These are phyloP conservation scores for Poeciliopsis turneri DNA, from an alignment of 2,797 vertebrate species.

Conservation along the genomic window DNA sequence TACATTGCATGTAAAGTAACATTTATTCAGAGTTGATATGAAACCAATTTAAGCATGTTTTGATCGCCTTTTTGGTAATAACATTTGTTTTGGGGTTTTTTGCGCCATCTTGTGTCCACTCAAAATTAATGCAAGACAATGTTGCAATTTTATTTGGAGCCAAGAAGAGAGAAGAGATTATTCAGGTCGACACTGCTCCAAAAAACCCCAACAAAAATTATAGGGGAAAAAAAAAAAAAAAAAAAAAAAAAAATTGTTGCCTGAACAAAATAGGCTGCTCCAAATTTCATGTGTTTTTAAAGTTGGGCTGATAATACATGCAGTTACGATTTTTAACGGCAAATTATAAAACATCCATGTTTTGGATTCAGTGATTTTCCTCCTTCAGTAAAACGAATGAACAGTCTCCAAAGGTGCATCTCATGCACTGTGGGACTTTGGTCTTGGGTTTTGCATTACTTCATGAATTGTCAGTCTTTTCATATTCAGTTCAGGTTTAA, in stretches of 20 bases:
- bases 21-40: background rate
- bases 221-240: too few relatives aligned
- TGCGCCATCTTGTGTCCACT: slow-evolving; percentile 41
- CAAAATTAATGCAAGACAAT: slow-evolving; percentile 14
- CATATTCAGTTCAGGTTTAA: background rate
- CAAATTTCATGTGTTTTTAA: background rate
- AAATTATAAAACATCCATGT: background rate
- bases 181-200: background rate
- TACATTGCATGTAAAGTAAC: background rate
- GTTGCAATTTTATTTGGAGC: background rate
- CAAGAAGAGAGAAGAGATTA: background rate
- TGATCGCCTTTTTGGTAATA: background rate
- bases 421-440: background rate
- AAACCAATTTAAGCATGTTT: background rate
- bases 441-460: background rate
- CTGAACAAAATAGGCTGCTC: background rate
- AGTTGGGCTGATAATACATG: background rate
- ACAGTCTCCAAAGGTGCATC: background rate
- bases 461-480: background rate
- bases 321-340: background rate
- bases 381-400: background rate
- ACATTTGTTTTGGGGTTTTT: background rate
- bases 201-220: too few relatives aligned
- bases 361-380: background rate
- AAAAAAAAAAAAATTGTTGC: background rate